phyloP scores from a whole-genome alignment of 2,113 vertebrate species.

The Eubucco bourcierii region DNA sequence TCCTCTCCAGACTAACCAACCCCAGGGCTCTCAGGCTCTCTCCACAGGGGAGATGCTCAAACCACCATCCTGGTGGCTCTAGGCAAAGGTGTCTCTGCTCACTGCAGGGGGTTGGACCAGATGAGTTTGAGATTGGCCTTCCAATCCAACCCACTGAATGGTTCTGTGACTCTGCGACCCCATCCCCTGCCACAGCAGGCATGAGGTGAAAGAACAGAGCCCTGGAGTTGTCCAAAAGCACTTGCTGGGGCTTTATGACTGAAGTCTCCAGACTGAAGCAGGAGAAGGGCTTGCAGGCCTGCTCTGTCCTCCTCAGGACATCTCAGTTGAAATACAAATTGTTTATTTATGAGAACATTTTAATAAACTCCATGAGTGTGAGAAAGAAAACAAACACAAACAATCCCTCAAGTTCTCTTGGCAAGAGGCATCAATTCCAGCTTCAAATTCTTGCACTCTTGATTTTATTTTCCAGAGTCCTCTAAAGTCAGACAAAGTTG shows the following conservation, averaged over 20 bases:
- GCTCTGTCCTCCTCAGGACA: neutral
- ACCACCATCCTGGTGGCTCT: too few species aligned
- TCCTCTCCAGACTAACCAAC: too few species aligned
- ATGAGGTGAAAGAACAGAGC: neutral
- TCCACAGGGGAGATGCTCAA: too few species aligned
- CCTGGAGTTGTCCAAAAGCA: neutral
- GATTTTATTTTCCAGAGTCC: neutral
- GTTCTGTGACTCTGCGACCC: too few species aligned
- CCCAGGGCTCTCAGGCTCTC: too few species aligned
- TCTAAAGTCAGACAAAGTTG: neutral
- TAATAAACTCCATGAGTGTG: neutral
- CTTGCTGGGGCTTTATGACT: neutral
- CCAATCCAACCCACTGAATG: too few species aligned
- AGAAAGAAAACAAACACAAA: neutral
- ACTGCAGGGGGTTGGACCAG: too few species aligned
- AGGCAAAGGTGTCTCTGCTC: too few species aligned
- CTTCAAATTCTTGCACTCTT: neutral
- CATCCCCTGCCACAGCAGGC: too few species aligned
- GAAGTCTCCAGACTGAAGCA: neutral
- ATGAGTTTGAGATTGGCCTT: too few species aligned
- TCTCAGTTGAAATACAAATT: constrained; percentile 25
- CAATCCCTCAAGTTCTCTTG: neutral
- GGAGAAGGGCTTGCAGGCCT: neutral
- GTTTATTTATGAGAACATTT: neutral
- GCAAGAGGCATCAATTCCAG: neutral